Base-by-base conservation (phyloP, 2,888 invertebrate genomes). In the Lepas anatifera region DNA sequence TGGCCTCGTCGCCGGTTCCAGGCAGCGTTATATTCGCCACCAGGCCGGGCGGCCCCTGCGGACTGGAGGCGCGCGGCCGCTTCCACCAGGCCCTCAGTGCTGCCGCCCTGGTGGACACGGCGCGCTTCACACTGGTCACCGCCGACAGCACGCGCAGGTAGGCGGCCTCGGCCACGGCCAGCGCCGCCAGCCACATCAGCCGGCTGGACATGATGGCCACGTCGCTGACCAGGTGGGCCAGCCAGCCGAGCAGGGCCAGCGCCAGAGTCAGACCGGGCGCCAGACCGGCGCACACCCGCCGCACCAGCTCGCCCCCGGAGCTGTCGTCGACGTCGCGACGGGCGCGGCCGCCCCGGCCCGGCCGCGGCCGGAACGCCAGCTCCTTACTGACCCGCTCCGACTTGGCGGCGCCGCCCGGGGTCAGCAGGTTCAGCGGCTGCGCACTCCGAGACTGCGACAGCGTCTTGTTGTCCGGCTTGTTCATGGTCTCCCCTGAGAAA, bases 1-100 rank as follows among this genome's bases (percentile, higher is more conserved):
- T 93, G 58, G 95, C 95, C 81, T 96, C 95, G 76, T 95, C 95
- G 11, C 95, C 92, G 6, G 92, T 93, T 66, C 89, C 87, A 0
- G 95, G 95, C 78, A 95, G 83, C 29, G 87, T 84, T 78, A 92
- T 91, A 78, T 92, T 92, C 75, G 83, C 81, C 72, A 86, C 86
- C 32, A 88, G 80, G 67, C 86, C 86, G 52, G 78, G 52, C 35
- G 70, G 18, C 32, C 27, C 25, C 25, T 35, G 10, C 16, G 7
- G 13, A 0, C 11, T 18, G 25, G 41, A 13, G 25, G 10, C n/a
- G 37, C 35, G 35, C 27, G n/a, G 18, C 4, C 39, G 52, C 6
- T 29, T 8, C 32, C 46, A 29, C 29, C 32, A 67, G 22, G 11
- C 18, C 29, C 35, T 18, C 46, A 18, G 22, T 3, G 46, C 32